Evolutionary conservation across 1,140 invertebrate species (phyloP).

Genomic region (Drosophila insularis): DNA sequence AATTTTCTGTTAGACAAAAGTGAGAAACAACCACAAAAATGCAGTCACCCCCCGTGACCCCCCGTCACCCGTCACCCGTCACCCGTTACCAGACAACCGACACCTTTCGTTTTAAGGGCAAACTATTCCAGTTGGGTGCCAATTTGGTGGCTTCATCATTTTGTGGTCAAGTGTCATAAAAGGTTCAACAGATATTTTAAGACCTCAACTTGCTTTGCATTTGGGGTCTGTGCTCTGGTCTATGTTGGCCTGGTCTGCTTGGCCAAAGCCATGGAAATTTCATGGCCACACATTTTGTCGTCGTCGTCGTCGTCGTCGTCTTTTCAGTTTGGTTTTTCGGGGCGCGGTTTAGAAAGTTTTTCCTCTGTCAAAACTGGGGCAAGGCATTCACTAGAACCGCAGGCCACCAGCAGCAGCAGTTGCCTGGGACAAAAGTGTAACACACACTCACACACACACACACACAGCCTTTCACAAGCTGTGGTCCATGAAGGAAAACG

Average conservation of each 20-base stretch:
- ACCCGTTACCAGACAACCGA: too few species aligned
- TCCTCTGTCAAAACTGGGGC: slow-evolving; percentile 59
- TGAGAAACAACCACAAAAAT: slow-evolving; percentile 61
- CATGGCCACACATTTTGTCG: slow-evolving; percentile 39
- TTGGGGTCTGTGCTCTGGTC: too few species aligned
- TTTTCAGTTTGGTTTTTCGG: slow-evolving; percentile 23
- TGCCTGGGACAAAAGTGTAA: slow-evolving; percentile 35
- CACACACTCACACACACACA: slow-evolving; percentile 26
- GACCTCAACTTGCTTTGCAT: slow-evolving; percentile 45
- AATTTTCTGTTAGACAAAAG: slow-evolving; percentile 61
- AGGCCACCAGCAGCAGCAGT: slow-evolving; percentile 21
- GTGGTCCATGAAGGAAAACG: too few species aligned
- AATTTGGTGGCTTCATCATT: slow-evolving; percentile 15
- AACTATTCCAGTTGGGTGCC: slow-evolving; percentile 18
- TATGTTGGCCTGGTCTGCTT: neutral
- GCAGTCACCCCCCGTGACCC: slow-evolving; percentile 20
- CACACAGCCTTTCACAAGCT: slow-evolving; percentile 43
- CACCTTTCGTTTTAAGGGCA: too few species aligned
- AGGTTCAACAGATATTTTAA: slow-evolving; percentile 43
- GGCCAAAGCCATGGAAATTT: slow-evolving; percentile 41
- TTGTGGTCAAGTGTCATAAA: slow-evolving; percentile 74
- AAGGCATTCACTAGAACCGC: slow-evolving; percentile 73
- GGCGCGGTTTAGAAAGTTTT: slow-evolving; percentile 75
- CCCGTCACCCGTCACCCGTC: too few species aligned
- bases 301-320: neutral